These are phyloP conservation scores for Coluber constrictor DNA, from an alignment of 2,797 vertebrate genomes.

Conservation along the genomic window DNA sequence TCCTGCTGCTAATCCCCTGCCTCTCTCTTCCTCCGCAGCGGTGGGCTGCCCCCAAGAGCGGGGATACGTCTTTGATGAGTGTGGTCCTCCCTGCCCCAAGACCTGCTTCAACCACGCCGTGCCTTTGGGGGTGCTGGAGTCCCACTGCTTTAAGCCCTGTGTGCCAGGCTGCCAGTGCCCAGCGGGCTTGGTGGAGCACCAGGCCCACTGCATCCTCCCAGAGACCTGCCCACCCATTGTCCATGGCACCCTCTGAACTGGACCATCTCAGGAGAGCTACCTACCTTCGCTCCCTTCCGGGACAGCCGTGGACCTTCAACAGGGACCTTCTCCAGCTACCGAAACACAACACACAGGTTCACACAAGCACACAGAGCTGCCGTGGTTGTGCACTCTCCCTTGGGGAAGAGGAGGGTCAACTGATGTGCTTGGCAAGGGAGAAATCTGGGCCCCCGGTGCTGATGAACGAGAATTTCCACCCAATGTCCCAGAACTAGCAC, in stretches of 20 bases:
- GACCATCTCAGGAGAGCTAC: neutral
- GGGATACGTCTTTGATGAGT: slow-evolving; percentile 89
- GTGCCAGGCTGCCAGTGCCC: slow-evolving; percentile 89
- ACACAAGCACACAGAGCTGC: too few species aligned
- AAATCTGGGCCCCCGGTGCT: neutral
- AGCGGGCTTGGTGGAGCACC: slow-evolving; percentile 84
- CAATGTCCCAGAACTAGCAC: neutral
- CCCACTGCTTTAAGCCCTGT: slow-evolving; percentile 87
- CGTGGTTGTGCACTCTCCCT: too few species aligned
- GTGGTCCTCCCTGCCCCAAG: slow-evolving; percentile 85
- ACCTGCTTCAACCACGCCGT: slow-evolving; percentile 85
- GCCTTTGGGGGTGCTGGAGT: slow-evolving; percentile 82
- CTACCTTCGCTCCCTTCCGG: neutral
- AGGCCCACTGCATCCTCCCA: slow-evolving; percentile 79
- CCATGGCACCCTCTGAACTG: neutral
- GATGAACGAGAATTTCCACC: neutral
- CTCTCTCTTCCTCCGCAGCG: slow-evolving; percentile 63
- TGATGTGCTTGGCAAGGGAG: neutral
- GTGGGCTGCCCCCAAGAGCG: slow-evolving; percentile 85
- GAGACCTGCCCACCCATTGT: slow-evolving; percentile 77
- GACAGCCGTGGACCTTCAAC: neutral
- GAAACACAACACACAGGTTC: neutral
- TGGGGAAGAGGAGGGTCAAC: neutral
- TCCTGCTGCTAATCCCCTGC: neutral
- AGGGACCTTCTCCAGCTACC: too few species aligned